phyloP scores from a whole-genome alignment of 1,140 invertebrate species.

The Trigoniulus corallinus region DNA sequence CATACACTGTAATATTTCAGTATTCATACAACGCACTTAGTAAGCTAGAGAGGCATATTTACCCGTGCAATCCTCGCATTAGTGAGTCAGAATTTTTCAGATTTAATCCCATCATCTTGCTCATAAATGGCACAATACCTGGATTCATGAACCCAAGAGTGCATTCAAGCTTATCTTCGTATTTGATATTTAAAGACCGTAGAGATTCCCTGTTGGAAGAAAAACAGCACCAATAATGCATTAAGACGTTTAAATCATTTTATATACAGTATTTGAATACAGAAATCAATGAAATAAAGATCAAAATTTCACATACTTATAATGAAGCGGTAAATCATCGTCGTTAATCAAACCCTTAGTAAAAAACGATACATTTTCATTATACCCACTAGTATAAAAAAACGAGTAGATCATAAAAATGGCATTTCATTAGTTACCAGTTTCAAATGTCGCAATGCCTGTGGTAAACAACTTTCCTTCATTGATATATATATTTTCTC shows the following conservation, averaged over 20 bases:
- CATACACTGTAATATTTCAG: too few relatives aligned
- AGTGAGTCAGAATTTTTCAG: slow-evolving; percentile 46
- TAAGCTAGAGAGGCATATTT: slow-evolving; percentile 16
- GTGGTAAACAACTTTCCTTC: slow-evolving; percentile 47
- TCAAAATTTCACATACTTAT: slow-evolving; percentile 30
- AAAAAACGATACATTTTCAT: background rate
- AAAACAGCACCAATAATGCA: slow-evolving; percentile 18
- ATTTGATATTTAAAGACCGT: too few relatives aligned
- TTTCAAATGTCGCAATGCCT: slow-evolving; percentile 36
- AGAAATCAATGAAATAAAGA: slow-evolving; percentile 12
- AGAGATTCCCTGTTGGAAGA: slow-evolving; percentile 31
- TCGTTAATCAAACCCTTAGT: slow-evolving; percentile 60
- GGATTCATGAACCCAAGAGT: slow-evolving; percentile 78
- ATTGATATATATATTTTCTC: slow-evolving; percentile 75
- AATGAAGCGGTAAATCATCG: slow-evolving; percentile 66
- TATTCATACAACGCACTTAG: slow-evolving; percentile 2
- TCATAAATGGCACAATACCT: slow-evolving; percentile 63
- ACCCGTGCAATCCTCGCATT: slow-evolving; percentile 51
- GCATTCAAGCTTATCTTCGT: slow-evolving; percentile 66
- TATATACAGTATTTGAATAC: background rate
- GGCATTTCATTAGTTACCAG: slow-evolving; percentile 15
- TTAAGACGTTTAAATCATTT: background rate
- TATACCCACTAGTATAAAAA: background rate
- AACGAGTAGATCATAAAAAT: slow-evolving; percentile 1
- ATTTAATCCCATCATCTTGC: slow-evolving; percentile 48